Evolutionary conservation across 37 sponge, comb jelly and placozoan genomes (phyloP).

Genomic region (Axinella damicornis): DNA sequence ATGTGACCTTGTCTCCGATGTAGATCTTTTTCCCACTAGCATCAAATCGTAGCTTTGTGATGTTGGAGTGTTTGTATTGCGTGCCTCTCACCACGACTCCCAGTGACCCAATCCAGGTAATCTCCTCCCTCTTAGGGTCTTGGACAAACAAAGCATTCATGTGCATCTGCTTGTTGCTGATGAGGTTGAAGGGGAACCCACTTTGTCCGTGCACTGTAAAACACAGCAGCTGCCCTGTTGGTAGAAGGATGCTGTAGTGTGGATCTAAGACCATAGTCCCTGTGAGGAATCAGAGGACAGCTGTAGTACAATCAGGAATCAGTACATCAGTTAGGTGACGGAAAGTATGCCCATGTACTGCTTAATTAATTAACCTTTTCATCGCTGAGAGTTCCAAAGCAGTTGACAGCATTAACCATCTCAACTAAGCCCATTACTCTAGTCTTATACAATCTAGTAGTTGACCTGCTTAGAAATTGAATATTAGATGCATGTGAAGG

Average conservation of each 20-base stretch:
- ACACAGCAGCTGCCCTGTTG: constrained; percentile 41
- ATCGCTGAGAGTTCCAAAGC: too few species aligned
- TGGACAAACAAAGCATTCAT: constrained; percentile 40
- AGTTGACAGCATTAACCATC: too few species aligned
- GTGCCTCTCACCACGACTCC: constrained; percentile 28
- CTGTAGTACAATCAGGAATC: too few species aligned
- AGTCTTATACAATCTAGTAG: too few species aligned
- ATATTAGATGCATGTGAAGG: too few species aligned
- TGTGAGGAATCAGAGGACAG: too few species aligned
- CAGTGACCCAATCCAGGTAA: constrained; percentile 46
- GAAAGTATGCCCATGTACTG: too few species aligned
- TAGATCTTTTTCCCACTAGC: constrained; percentile 8
- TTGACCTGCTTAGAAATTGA: too few species aligned
- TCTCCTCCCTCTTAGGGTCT: constrained; percentile 23
- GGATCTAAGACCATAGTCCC: constrained; percentile 52
- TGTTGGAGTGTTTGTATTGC: constrained; percentile 11
- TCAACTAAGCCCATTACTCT: too few species aligned
- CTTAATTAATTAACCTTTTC: too few species aligned
- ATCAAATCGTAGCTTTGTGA: constrained; percentile 27
- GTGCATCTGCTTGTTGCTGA: constrained; percentile 41
- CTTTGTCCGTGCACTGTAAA: constrained; percentile 45
- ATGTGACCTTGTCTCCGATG: constrained; percentile 9
- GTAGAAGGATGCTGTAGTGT: constrained; percentile 51
- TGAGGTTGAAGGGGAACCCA: constrained; percentile 42
- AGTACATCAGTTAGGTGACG: too few species aligned